Conservation (phyloP, 2,888 invertebrate species). For the Hirtodrosophila duncani region DNA sequence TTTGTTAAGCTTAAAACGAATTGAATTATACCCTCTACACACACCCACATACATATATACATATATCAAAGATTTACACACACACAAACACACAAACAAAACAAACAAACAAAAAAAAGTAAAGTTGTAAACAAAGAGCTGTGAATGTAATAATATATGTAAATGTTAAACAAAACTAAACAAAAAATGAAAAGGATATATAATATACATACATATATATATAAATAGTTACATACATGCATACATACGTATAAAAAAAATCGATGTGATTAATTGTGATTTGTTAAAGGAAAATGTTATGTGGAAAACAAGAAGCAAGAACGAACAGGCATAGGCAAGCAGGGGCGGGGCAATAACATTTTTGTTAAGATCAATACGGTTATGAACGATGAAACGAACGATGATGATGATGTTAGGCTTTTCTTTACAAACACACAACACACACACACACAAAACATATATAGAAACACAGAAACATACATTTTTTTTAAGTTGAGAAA, state of each 20-base stretch:
- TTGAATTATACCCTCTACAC: conserved; percentile 25
- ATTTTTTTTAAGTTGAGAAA: no score
- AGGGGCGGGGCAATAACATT: no score
- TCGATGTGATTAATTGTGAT: conserved; percentile 79
- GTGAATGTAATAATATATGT: conserved; percentile 77
- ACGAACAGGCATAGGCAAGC: conserved; percentile 50
- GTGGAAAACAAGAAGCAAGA: conserved; percentile 26
- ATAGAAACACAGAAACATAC: no score
- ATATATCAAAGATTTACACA: conserved; percentile 17
- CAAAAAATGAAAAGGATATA: conserved; percentile 39
- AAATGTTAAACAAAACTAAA: conserved; percentile 50
- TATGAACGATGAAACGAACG: no score
- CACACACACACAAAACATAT: no score
- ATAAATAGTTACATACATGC: conserved; percentile 13
- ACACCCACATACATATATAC: conserved; percentile 14
- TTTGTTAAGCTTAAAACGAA: conserved; percentile 33
- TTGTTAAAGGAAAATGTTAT: conserved; percentile 56
- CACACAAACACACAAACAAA: conserved; percentile 45
- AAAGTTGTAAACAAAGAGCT: conserved; percentile 78
- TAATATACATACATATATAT: conserved; percentile 28
- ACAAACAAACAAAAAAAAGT: conserved; percentile 47
- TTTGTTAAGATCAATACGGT: no score
- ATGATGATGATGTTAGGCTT: no score
- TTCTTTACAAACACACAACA: no score
- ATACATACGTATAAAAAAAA: conserved; percentile 55